Evolutionary conservation across 2,113 vertebrate species (phyloP), one percentile per base, ranked within the genome.

Genomic region (Nycticorax nycticorax): DNA sequence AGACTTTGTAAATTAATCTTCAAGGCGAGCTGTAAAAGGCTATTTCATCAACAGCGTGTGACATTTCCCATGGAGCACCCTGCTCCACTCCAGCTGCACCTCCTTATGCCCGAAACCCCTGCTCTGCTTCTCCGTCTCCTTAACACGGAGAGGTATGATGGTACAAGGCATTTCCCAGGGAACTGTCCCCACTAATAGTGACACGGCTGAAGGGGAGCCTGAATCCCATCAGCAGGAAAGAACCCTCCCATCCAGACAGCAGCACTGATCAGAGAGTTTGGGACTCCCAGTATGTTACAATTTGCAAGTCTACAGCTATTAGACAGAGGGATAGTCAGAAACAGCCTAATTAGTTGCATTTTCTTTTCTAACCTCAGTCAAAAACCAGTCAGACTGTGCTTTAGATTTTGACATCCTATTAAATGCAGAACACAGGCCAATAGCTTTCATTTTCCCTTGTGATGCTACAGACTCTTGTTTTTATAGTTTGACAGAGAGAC

Each of bases 361-460:
- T 89, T 93, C 96, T 95, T 93, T 92, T 68, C 96, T 96, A 96
- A 96, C 97, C 91, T 92, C 95, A 96, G 94, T 97, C 95, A 94
- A 88, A 95, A 94, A 86, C 21, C 91, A 95, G 86, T 95, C 97
- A 96, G 85, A 79, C 37, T 95, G 69, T 87, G 92, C 94, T 94
- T 96, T 97, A 90, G 95, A 97, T 97, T 90, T 68, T 97, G 96
- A 95, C 93, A 98, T 96, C 88, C 92, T 91, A 97, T 98, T 97
- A 97, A 96, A 97, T 84, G 87, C 89, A 94, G 91, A 97, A 96
- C 76, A 96, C 96, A 96, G 95, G 77, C 88, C 95, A 93, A 96
- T 27, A 47, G 96, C 96, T 97, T 96, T 93, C 96, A 96, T 92
- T 93, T 94, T 97, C 95, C 89, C 95, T 72, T 77, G 94, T 97